Conservation (phyloP, 2,113 vertebrate genomes). For the Chionomys nivalis region DNA sequence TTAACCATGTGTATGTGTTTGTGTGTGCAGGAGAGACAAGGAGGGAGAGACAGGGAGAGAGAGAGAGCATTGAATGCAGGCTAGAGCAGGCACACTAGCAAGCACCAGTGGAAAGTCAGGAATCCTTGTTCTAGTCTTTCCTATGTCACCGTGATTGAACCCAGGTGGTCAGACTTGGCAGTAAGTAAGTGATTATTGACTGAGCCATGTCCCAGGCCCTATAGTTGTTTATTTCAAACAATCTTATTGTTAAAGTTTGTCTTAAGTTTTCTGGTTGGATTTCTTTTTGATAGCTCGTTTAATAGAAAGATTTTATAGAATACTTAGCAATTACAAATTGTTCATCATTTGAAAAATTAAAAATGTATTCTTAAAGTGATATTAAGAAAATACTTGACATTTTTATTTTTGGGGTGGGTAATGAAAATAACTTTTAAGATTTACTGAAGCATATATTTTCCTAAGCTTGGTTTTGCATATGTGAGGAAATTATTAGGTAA, state of each 20-base stretch:
- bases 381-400: constrained; percentile 40
- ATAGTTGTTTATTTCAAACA: constrained; percentile 49
- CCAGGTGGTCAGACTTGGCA: not conserved
- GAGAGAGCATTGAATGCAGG: not conserved
- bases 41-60: not conserved
- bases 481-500: constrained; percentile 37
- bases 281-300: constrained; percentile 44
- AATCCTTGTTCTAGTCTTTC: not conserved
- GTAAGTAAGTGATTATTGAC: not conserved
- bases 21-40: not conserved
- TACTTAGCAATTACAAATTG: not conserved
- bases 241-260: constrained; percentile 27
- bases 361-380: constrained; percentile 42
- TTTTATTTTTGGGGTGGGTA: not conserved
- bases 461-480: constrained; percentile 47
- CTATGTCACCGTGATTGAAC: not conserved
- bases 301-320: constrained; percentile 11
- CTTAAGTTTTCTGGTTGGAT: not conserved
- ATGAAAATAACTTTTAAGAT: constrained; percentile 56
- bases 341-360: constrained; percentile 46
- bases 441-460: constrained; percentile 2
- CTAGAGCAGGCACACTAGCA: not conserved
- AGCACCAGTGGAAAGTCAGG: not conserved
- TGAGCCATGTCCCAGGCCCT: not conserved
- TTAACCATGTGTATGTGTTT: not conserved